A percentile compares a stretch with the other conserved stretches of the same genome.
Evolutionary conservation across 2,113 vertebrate species (phyloP).

Genomic region (Trochalopteron elliotii): DNA sequence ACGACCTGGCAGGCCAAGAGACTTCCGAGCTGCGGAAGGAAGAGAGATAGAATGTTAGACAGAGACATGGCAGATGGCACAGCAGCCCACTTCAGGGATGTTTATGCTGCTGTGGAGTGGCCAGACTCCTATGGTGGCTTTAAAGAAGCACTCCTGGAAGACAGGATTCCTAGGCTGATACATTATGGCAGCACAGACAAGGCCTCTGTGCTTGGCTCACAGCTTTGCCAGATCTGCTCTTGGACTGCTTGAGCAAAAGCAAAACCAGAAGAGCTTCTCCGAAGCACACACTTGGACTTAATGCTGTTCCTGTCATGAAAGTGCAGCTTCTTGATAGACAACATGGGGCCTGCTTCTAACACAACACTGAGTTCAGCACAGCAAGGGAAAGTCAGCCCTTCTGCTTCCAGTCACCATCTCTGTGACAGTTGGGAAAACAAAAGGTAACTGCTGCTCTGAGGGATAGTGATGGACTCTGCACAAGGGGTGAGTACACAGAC

Average conservation of each 20-base stretch:
- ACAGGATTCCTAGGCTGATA: neutral
- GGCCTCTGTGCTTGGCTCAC: neutral
- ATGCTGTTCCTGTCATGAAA: neutral
- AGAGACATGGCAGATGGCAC: neutral
- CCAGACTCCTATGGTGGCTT: neutral
- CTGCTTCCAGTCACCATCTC: neutral
- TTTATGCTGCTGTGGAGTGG: neutral
- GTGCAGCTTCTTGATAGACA: neutral
- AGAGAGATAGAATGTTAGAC: neutral
- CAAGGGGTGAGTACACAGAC: neutral
- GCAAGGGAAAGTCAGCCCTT: neutral
- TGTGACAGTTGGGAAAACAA: neutral
- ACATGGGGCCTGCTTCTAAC: neutral
- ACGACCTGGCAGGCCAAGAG: constrained; percentile 75
- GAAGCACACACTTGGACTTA: neutral
- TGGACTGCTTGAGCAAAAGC: neutral
- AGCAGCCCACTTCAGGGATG: neutral
- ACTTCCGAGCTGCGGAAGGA: constrained; percentile 72
- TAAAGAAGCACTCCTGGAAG: neutral
- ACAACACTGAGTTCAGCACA: neutral
- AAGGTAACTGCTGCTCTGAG: neutral
- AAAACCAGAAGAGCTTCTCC: neutral
- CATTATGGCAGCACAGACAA: neutral
- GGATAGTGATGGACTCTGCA: neutral
- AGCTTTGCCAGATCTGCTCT: neutral